A percentile compares a stretch with the other conserved stretches of the same genome.
phyloP scores from a whole-genome alignment of 2,888 invertebrate species.

The Lucinisca nassula region DNA sequence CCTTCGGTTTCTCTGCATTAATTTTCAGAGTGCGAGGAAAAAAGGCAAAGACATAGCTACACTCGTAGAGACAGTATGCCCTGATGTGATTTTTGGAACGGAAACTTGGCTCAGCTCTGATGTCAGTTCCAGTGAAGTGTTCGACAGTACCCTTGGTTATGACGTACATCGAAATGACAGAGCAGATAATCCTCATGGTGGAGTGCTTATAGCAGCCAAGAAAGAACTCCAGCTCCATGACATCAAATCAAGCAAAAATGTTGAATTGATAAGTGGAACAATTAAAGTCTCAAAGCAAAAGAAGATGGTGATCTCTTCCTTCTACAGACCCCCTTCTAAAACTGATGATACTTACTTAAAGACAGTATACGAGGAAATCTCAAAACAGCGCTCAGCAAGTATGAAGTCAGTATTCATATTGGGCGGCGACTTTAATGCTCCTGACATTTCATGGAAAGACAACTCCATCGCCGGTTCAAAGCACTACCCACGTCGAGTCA shows the following conservation, averaged over 20 bases:
- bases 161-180: conserved; percentile 37
- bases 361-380: not conserved
- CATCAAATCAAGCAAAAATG: conserved; percentile 13
- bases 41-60: conserved; percentile 31
- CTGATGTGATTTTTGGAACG: conserved; percentile 46
- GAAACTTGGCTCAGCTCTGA: conserved; percentile 40
- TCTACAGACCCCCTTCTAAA: conserved; percentile 35
- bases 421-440: not conserved
- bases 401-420: not conserved
- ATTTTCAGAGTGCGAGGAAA: conserved; percentile 42
- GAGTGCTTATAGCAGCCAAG: conserved; percentile 39
- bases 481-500: not conserved
- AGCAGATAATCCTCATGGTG: conserved; percentile 34
- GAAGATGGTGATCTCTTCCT: conserved; percentile 25
- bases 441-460: not conserved
- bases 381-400: not conserved
- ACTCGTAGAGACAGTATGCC: conserved; percentile 9
- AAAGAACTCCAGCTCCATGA: conserved; percentile 21
- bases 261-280: conserved; percentile 34
- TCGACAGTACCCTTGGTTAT: not conserved
- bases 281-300: not conserved
- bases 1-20: conserved; percentile 26
- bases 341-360: not conserved
- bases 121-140: conserved; percentile 23
- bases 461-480: too few relatives aligned